phyloP scores from a whole-genome alignment of 2,797 vertebrate genomes.

The Lithobates pipiens region DNA sequence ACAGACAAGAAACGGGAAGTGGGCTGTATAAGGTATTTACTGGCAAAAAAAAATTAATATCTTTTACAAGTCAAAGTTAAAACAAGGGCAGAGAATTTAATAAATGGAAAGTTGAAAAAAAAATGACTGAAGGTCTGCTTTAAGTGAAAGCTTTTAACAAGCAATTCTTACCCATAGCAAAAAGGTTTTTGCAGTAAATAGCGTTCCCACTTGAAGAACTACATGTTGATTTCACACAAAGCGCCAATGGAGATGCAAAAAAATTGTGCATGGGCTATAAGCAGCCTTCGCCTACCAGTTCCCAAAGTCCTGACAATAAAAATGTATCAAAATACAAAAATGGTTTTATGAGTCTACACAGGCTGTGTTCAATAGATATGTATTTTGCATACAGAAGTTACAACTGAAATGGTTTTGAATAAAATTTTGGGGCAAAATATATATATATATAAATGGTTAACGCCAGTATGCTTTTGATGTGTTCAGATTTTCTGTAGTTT shows the following conservation, averaged over 20 bases:
- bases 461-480: background rate
- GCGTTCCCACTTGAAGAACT: no score
- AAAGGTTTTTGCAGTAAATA: no score
- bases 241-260: background rate
- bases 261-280: background rate
- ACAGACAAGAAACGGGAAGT: no score
- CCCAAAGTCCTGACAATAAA: background rate
- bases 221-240: no score
- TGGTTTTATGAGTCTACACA: background rate
- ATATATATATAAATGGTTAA: background rate
- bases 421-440: constrained; percentile 27
- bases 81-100: no score
- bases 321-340: background rate
- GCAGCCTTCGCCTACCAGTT: background rate
- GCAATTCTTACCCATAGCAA: no score
- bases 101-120: no score
- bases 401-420: background rate
- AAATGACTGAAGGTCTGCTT: no score
- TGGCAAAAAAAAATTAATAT: no score
- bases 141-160: no score
- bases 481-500: background rate
- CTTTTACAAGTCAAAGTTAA: no score
- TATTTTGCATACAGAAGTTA: background rate
- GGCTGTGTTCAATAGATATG: constrained; percentile 14
- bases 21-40: no score